These are phyloP conservation scores for Suncus etruscus DNA, from an alignment of 2,113 vertebrate genomes.

Conservation along the genomic window DNA sequence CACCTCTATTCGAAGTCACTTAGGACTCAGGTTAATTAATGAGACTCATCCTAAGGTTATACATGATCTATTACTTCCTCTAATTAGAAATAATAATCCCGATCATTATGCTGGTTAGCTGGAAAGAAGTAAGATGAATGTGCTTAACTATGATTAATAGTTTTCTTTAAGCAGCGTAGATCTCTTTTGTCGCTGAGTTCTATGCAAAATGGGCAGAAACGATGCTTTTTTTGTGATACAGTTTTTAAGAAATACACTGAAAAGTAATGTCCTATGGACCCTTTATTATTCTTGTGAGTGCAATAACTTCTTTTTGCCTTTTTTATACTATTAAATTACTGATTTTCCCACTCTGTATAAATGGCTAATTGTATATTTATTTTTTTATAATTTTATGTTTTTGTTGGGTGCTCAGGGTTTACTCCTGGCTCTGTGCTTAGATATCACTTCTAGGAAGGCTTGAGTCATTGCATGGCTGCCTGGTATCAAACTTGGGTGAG, in stretches of 20 bases:
- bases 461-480: no score
- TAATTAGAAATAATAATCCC: constrained; percentile 99
- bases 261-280: constrained; percentile 59
- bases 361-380: constrained; percentile 15
- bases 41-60: constrained; percentile 95
- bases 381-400: neutral
- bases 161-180: constrained; percentile 87
- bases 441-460: no score
- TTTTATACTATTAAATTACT: constrained; percentile 38
- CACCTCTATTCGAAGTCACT: constrained; percentile 91
- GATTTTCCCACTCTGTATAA: constrained; percentile 41
- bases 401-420: no score
- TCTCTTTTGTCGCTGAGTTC: constrained; percentile 88
- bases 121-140: constrained; percentile 97
- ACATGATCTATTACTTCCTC: constrained; percentile 99
- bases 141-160: constrained; percentile 95
- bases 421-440: no score
- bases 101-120: constrained; percentile 99
- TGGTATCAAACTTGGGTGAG: no score
- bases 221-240: constrained; percentile 78
- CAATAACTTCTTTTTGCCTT: neutral
- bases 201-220: constrained; percentile 85
- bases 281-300: constrained; percentile 49
- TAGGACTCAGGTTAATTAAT: constrained; percentile 97
- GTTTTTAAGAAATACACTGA: constrained; percentile 70